Evolutionary conservation across 2,113 vertebrate species (phyloP).

Genomic region (Dascyllus trimaculatus): DNA sequence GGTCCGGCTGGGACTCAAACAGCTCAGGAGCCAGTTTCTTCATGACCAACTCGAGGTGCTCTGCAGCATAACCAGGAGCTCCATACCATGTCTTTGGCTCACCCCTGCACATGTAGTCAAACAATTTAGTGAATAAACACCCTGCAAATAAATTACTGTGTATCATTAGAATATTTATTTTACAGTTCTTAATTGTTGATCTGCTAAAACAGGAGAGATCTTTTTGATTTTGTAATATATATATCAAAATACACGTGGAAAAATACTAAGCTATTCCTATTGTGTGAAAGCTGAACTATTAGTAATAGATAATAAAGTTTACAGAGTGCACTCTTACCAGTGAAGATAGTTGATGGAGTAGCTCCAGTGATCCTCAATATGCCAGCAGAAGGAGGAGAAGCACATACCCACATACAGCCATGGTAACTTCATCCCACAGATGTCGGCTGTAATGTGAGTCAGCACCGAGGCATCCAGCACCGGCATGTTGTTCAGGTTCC

Average conservation of each 20-base stretch:
- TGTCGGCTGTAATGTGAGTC: slow-evolving; percentile 96
- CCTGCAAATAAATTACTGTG: not conserved
- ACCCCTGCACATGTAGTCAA: slow-evolving; percentile 86
- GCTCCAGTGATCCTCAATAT: slow-evolving; percentile 99
- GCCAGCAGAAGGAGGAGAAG: slow-evolving; percentile 99
- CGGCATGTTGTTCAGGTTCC: slow-evolving; percentile 99
- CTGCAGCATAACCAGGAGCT: slow-evolving; percentile 95
- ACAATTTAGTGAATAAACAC: not conserved
- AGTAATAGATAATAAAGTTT: not conserved
- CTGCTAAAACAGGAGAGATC: no score
- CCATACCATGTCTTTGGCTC: slow-evolving; percentile 99
- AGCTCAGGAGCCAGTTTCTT: slow-evolving; percentile 96
- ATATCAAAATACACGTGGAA: no score
- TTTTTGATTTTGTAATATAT: no score
- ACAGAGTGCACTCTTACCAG: slow-evolving; percentile 84
- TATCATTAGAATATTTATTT: no score
- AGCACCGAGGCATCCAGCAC: slow-evolving; percentile 96
- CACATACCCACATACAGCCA: slow-evolving; percentile 99
- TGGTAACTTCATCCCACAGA: slow-evolving; percentile 98
- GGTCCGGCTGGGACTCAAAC: slow-evolving; percentile 96
- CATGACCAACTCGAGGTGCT: slow-evolving; percentile 96
- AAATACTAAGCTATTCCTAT: no score
- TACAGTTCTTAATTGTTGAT: no score
- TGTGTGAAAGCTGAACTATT: no score
- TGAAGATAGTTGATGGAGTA: slow-evolving; percentile 99